phyloP scores from a whole-genome alignment of 1,140 invertebrate genomes.

The Centruroides sculpturatus region DNA sequence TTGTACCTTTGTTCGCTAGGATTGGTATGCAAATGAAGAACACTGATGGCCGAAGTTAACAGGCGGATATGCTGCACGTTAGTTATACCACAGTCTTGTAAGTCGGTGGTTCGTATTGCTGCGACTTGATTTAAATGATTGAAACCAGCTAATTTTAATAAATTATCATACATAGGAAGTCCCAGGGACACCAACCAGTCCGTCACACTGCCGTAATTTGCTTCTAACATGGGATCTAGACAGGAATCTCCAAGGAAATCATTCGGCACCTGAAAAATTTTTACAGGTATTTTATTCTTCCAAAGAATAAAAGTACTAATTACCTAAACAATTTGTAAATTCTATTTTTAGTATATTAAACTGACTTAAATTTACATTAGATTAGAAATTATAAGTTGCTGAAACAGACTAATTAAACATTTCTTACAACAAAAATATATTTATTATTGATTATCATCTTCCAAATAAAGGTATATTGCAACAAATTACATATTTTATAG shows the following conservation, averaged over 20 bases:
- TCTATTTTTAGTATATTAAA: too few relatives aligned
- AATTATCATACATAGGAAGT: constrained; percentile 29
- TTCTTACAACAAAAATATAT: too few relatives aligned
- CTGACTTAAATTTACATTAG: too few relatives aligned
- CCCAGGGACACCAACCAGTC: constrained; percentile 31
- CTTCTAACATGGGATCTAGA: constrained; percentile 22
- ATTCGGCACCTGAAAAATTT: constrained; percentile 27
- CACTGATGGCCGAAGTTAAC: constrained; percentile 17
- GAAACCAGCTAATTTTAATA: neutral
- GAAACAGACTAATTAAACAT: too few relatives aligned
- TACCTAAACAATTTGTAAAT: neutral
- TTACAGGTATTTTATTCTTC: too few relatives aligned
- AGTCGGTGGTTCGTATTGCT: constrained; percentile 2
- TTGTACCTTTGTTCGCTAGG: constrained; percentile 2
- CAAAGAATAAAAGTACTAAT: neutral
- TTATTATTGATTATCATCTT: too few relatives aligned
- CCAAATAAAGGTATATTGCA: too few relatives aligned
- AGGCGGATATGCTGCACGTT: constrained; percentile 16
- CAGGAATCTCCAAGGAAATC: constrained; percentile 28
- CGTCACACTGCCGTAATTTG: constrained; percentile 26
- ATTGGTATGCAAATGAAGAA: constrained; percentile 17
- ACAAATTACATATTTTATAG: too few relatives aligned
- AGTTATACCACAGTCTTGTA: constrained; percentile 14
- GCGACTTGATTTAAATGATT: neutral
- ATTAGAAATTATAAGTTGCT: too few relatives aligned